Evolutionary conservation across 2,888 invertebrate genomes (phyloP), one percentile per base, ranked within the genome.

Genomic region (Xylota segnis): DNA sequence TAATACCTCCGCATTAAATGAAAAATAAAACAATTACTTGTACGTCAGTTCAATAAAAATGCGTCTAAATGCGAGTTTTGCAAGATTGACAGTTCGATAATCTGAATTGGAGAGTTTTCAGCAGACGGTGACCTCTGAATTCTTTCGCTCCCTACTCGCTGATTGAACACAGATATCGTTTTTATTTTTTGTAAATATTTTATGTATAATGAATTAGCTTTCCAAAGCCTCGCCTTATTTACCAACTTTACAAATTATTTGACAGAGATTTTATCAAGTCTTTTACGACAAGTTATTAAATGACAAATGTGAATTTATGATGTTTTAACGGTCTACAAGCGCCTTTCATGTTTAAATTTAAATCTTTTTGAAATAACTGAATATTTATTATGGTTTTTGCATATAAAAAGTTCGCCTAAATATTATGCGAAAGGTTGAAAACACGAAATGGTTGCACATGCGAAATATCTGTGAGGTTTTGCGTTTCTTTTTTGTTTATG

Each of bases 281-380:
- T 29, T 27, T 23, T 47, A 47, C 47, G 47, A 47, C 47, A 47
- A 10, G 3, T 47, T 47, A 23, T 18, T 47, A 47, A 56, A 32
- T 14, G 32, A 10, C 9, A 32, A 56, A 32, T 32, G 9, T 56
- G 32, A 56, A 56, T 32, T 54, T 27, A 54, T 29, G 29, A 54
- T 29, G n/a, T 54, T 1, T 29, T n/a, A 54, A 29, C n/a, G 27
- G 50, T 27, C 5, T 27, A 14, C 5, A 16, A 27, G 52, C 27
- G 29, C n/a, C 12, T 27, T 29, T 18, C 27, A 29, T 54, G 32
- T 9, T 32, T 56, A 14, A 29, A 56, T 56, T 27, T 12, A 50
- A 50, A 50, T 56, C 32, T 14, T 56, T 14, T 6, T 23, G 16
- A 7, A 6, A 1, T 32, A 32, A 1, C 18, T 52, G 29, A 54